Evolutionary conservation across 2,888 invertebrate species (phyloP).

Genomic region (Leptinotarsa rubiginosa): DNA sequence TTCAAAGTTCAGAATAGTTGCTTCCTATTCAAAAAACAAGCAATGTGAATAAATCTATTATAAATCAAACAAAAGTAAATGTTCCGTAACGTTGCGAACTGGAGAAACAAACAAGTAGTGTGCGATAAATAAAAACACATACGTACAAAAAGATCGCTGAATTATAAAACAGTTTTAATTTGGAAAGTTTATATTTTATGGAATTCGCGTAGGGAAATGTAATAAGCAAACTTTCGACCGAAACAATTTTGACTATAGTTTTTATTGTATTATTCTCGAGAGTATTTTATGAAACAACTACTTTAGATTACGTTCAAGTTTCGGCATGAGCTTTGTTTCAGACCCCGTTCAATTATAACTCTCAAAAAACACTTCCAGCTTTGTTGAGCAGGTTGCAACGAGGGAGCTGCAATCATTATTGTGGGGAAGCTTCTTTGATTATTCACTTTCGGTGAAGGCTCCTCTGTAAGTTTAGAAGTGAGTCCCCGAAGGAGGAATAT

Average conservation of each 20-base stretch:
- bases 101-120: constrained; percentile 9
- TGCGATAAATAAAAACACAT: constrained; percentile 35
- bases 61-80: background rate
- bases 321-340: constrained; percentile 21
- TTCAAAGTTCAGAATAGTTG: background rate
- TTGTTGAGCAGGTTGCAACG: constrained; percentile 20
- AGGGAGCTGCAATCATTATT: constrained; percentile 3
- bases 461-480: background rate
- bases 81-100: background rate
- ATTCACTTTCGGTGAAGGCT: background rate
- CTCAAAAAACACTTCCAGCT: constrained; percentile 30
- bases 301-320: constrained; percentile 44
- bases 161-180: constrained; percentile 52
- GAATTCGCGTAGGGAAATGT: constrained; percentile 53
- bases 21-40: background rate
- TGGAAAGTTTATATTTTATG: constrained; percentile 52
- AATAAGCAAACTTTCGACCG: constrained; percentile 54
- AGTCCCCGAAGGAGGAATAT: background rate
- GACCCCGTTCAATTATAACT: constrained; percentile 37
- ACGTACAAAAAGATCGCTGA: constrained; percentile 34
- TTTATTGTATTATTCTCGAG: constrained; percentile 55
- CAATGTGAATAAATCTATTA: background rate
- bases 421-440: background rate
- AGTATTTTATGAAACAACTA: constrained; percentile 53
- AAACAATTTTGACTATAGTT: constrained; percentile 54